A percentile compares a stretch with the other conserved stretches of the same genome.
These are phyloP conservation scores for Sula dactylatra DNA, from an alignment of 2,113 vertebrate genomes.

Conservation along the genomic window DNA sequence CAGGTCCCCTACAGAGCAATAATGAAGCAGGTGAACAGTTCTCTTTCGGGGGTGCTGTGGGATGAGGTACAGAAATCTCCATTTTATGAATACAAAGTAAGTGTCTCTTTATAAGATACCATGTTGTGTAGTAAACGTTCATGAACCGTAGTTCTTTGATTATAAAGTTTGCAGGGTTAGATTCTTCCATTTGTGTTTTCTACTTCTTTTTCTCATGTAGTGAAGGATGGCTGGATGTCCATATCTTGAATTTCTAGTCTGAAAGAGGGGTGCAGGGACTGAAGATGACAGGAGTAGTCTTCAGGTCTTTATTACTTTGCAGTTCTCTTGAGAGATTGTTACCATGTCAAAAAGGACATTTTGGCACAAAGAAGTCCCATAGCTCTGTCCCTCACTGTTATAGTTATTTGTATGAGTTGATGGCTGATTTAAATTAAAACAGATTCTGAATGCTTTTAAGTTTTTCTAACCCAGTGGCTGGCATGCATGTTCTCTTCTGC, in stretches of 20 bases:
- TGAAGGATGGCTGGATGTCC: not conserved
- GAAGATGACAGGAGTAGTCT: not conserved
- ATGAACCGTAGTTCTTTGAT: not conserved
- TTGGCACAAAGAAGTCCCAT: not conserved
- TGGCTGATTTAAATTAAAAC: not conserved
- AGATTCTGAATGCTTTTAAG: not conserved
- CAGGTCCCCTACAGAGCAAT: slow-evolving; percentile 85
- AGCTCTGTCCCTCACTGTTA: not conserved
- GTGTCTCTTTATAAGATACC: not conserved
- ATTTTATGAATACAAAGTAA: slow-evolving; percentile 90
- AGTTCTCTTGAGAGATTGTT: not conserved
- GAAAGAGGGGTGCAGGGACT: not conserved
- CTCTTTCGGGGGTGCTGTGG: slow-evolving; percentile 86
- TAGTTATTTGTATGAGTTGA: not conserved
- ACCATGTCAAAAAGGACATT: not conserved
- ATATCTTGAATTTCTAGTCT: not conserved
- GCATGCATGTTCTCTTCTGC: not conserved
- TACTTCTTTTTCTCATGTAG: not conserved
- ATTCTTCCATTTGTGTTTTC: not conserved
- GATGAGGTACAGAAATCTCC: slow-evolving; percentile 83
- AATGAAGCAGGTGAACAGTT: slow-evolving; percentile 84
- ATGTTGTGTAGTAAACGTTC: not conserved
- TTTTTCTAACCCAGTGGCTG: not conserved
- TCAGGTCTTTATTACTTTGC: not conserved
- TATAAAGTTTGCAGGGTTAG: not conserved